Conservation (phyloP, 1,140 invertebrate species). For the Epicauta chinensis region DNA sequence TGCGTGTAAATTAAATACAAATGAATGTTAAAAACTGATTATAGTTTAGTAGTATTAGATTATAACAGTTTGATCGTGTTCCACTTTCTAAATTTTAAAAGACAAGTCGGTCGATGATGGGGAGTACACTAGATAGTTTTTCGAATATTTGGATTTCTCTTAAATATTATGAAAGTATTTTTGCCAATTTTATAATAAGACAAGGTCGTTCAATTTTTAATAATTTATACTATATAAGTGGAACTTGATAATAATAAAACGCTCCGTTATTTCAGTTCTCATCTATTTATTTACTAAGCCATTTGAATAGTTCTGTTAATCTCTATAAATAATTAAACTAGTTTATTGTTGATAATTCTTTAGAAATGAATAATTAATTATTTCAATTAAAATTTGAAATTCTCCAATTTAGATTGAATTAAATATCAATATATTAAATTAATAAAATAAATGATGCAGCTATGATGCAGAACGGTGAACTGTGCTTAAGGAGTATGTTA, state of each 20-base stretch:
- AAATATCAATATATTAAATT: background rate
- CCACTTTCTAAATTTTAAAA: constrained; percentile 17
- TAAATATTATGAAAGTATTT: no score
- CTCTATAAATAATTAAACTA: background rate
- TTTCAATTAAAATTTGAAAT: background rate
- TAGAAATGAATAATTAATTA: background rate
- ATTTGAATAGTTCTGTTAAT: no score
- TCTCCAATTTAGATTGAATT: constrained; percentile 24
- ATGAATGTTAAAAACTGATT: no score
- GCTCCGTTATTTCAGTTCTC: no score
- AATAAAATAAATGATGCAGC: constrained; percentile 18
- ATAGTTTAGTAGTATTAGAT: background rate
- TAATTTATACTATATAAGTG: no score
- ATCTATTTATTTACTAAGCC: no score
- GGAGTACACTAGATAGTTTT: constrained; percentile 12
- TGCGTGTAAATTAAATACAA: no score
- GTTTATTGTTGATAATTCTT: background rate
- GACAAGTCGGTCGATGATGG: constrained; percentile 17
- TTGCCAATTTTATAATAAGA: no score
- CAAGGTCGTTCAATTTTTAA: no score
- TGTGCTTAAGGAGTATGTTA: constrained; percentile 39
- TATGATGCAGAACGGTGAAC: constrained; percentile 28
- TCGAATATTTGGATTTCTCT: background rate
- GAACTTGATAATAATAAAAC: no score
- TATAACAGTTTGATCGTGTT: constrained; percentile 14